Percentiles rank a stretch among this genome's conserved stretches.
phyloP scores from a whole-genome alignment of 2,888 invertebrate genomes.

The Xanthia icteritia region DNA sequence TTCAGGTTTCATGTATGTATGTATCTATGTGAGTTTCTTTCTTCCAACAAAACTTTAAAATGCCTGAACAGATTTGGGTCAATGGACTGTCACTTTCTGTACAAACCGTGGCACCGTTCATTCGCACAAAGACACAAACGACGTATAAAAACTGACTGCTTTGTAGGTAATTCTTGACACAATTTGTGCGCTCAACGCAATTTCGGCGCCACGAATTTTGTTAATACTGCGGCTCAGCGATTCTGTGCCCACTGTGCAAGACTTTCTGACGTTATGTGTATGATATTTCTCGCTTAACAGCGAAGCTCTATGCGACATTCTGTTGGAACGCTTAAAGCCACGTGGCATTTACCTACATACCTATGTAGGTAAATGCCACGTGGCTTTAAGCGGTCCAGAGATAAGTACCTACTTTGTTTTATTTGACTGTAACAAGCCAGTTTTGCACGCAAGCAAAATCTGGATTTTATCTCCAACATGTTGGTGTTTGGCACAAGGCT shows the following conservation, averaged over 20 bases:
- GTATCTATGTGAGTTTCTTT: no score
- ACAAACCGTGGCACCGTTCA: no score
- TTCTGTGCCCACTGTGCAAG: no score
- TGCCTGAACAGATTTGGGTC: no score
- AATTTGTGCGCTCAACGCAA: background rate
- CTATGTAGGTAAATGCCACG: background rate
- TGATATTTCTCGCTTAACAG: conserved; percentile 5
- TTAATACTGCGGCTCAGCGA: background rate
- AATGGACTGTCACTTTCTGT: no score
- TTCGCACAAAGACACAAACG: no score
- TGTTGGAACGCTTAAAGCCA: background rate
- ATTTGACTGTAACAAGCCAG: conserved; percentile 65
- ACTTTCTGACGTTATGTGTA: background rate
- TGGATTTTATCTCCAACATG: conserved; percentile 58
- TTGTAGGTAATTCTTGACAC: background rate
- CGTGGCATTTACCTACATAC: background rate
- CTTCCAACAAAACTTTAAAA: no score
- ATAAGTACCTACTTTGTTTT: conserved; percentile 46
- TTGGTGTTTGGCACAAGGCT: conserved; percentile 25
- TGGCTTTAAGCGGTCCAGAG: no score
- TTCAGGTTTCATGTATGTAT: no score
- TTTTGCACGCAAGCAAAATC: conserved; percentile 59
- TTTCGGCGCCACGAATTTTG: background rate
- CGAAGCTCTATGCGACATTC: background rate
- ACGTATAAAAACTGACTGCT: background rate